phyloP scores from a whole-genome alignment of 2,113 vertebrate species.

The Platichthys stellatus region DNA sequence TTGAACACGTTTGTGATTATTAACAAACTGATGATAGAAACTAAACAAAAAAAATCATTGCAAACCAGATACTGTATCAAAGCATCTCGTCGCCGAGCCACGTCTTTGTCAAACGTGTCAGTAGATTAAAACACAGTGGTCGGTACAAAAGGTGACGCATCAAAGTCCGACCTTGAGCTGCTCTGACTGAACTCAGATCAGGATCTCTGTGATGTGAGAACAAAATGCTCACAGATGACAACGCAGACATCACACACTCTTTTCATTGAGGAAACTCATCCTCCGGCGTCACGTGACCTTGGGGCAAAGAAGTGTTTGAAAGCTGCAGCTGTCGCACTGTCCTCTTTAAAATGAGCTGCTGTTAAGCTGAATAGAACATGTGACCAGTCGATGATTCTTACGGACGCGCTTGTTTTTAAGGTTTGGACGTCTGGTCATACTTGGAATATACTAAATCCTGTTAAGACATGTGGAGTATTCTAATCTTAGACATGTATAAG shows the following conservation, averaged over 20 bases:
- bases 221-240: constrained; percentile 1
- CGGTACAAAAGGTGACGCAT: neutral
- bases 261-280: neutral
- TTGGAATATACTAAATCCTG: no score
- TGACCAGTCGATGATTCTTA: constrained; percentile 15
- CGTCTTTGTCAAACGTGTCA: neutral
- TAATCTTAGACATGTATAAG: no score
- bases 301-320: constrained; percentile 5
- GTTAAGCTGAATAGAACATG: neutral
- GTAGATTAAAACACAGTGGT: constrained; percentile 11
- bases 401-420: neutral
- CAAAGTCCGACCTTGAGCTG: neutral
- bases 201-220: constrained; percentile 2
- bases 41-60: neutral
- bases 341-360: constrained; percentile 6
- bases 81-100: neutral
- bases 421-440: neutral
- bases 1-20: neutral
- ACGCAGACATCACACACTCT: neutral
- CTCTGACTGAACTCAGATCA: constrained; percentile 2
- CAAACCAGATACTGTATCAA: neutral
- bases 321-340: constrained; percentile 24
- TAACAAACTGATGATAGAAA: neutral
- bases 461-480: no score
- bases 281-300: neutral